Base-by-base conservation (phyloP, 2,797 vertebrate genomes). In the Babyrousa celebensis region DNA sequence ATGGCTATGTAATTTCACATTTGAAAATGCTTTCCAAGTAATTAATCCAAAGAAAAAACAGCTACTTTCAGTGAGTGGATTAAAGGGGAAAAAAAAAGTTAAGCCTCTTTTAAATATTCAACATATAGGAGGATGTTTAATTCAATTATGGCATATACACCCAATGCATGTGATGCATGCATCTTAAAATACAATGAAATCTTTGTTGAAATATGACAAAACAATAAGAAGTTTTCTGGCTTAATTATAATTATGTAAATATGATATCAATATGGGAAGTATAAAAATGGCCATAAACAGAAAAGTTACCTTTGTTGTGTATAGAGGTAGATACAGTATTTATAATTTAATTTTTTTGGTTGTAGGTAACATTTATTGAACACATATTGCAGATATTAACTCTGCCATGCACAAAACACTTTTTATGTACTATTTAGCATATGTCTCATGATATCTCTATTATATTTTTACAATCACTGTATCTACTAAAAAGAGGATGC, bases 181-280 rank as follows among this genome's bases (percentile, higher is more conserved):
- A 58, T 56, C 83, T 91, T 27, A 71, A 96, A 91, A 86, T 86
- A 67, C 63, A 6, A 48, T 68, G 60, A 95, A 92, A 67, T 85
- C 21, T 60, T 83, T 94, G 89, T 56, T 60, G 21, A 72, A 77
- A 84, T 54, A 83, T 56, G 40, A 95, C 78, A 85, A 62, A 88
- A 83, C 23, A 85, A 70, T 74, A 79, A 27, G 87, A 82, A 43
- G 74, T 74, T 94, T 72, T 40, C 16, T 90, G 25, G 48, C 62
- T 83, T 68, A 94, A 36, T 36, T 88, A 32, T 40, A 74, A 78
- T 67, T 86, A 54, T 60, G 52, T 43, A 92, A 89, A 48, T 83
- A 74, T 18, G 11, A 52, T 58, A 11, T 43, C 3, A 72, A 43
- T 56, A 56, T 40, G n/a, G 2, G 29, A 15, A 82, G 86, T 52